Conservation (phyloP, 2,113 vertebrate genomes). For the Onychorhynchus coronatus region DNA sequence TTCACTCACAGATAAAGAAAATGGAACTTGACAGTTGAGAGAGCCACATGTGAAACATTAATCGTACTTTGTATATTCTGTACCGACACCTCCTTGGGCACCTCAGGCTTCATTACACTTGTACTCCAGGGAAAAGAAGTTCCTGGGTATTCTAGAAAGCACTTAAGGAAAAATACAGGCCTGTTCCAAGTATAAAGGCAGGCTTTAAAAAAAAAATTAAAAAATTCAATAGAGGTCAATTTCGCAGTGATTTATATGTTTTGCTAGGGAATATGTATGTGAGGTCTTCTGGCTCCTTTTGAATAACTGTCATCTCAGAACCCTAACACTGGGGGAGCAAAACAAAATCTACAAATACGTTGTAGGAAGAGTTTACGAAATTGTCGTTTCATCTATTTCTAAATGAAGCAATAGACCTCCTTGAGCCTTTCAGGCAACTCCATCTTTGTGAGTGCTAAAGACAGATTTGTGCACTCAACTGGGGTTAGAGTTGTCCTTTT, state of each 20-base stretch:
- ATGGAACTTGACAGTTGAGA: background rate
- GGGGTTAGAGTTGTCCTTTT: background rate
- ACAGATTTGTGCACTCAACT: background rate
- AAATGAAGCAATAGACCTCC: background rate
- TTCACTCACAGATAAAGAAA: background rate
- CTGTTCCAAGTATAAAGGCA: background rate
- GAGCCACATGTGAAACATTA: background rate
- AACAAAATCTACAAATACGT: background rate
- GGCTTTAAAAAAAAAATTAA: too few relatives aligned
- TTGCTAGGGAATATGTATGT: background rate
- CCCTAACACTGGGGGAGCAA: background rate
- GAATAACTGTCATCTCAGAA: background rate
- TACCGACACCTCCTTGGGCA: background rate
- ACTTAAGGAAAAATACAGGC: background rate
- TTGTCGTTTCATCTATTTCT: background rate
- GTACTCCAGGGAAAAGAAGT: background rate
- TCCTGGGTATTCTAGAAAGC: background rate
- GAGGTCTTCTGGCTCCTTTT: background rate
- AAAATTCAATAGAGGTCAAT: background rate
- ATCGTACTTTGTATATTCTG: background rate
- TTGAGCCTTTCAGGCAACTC: background rate
- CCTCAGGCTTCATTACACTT: background rate
- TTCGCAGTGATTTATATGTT: background rate
- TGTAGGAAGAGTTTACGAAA: background rate
- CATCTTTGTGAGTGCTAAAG: background rate